Percentiles rank a stretch among this genome's conserved stretches.
phyloP scores from a whole-genome alignment of 2,888 invertebrate species.

The Phaonia tiefii region DNA sequence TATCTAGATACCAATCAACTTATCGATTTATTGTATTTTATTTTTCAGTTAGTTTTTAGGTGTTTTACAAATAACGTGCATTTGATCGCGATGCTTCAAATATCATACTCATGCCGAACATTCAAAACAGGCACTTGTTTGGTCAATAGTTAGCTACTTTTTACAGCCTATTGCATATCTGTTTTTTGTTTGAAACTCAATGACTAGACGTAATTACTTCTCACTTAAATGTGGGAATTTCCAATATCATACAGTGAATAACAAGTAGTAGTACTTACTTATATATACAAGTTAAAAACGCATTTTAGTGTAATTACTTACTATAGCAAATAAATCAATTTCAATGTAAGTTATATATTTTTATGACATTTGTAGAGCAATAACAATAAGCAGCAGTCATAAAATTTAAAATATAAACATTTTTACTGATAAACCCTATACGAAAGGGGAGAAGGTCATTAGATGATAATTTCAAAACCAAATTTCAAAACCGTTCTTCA shows the following conservation, averaged over 20 bases:
- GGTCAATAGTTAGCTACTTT: too few species aligned
- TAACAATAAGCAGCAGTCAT: slow-evolving; percentile 22
- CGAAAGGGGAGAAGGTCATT: slow-evolving; percentile 48
- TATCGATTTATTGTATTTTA: too few species aligned
- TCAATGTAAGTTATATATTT: slow-evolving; percentile 35
- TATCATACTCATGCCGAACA: too few species aligned
- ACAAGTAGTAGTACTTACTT: too few species aligned
- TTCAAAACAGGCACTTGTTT: too few species aligned
- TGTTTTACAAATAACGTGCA: too few species aligned
- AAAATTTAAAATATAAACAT: slow-evolving; percentile 22
- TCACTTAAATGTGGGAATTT: slow-evolving; percentile 51
- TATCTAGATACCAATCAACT: too few species aligned
- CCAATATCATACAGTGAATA: slow-evolving; percentile 31
- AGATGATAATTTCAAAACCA: slow-evolving; percentile 39
- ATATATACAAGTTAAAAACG: slow-evolving; percentile 9
- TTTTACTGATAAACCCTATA: slow-evolving; percentile 50
- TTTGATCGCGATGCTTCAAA: too few species aligned
- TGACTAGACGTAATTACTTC: too few species aligned
- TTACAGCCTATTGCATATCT: too few species aligned
- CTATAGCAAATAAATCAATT: slow-evolving; percentile 39
- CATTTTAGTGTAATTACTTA: slow-evolving; percentile 17
- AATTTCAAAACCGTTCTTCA: not conserved
- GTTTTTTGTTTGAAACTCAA: too few species aligned
- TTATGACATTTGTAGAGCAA: slow-evolving; percentile 35
- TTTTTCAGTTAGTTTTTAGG: too few species aligned